Evolutionary conservation across 1,140 invertebrate species (phyloP).

Genomic region (Sinella curviseta): DNA sequence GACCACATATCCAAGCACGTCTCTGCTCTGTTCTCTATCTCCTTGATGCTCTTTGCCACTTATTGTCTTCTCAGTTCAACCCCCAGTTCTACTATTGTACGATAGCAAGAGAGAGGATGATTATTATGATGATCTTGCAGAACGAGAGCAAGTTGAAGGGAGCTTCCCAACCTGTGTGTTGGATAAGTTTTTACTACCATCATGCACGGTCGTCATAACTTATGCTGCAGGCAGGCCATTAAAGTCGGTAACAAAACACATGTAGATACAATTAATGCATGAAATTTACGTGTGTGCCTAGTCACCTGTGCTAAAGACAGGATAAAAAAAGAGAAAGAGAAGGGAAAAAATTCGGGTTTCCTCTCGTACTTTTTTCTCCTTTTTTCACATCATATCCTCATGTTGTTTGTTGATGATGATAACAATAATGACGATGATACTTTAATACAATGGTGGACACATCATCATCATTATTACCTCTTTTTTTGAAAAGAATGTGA

Average conservation of each 20-base stretch:
- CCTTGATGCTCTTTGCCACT: not conserved
- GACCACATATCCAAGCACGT: not conserved
- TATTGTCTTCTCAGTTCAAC: not conserved
- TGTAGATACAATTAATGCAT: constrained; percentile 6
- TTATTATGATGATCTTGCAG: constrained; percentile 8
- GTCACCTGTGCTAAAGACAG: not conserved
- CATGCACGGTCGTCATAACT: not conserved
- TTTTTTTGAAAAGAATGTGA: not conserved
- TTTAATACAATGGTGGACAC: constrained; percentile 9
- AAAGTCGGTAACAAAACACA: not conserved
- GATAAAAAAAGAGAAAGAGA: not conserved
- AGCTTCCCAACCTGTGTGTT: too few species aligned
- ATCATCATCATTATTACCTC: not conserved
- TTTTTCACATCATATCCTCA: constrained; percentile 1
- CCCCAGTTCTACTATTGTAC: too few species aligned
- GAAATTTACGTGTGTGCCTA: constrained; percentile 9
- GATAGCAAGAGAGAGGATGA: not conserved
- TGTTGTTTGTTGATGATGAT: not conserved
- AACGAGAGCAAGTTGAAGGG: not conserved
- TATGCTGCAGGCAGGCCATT: not conserved
- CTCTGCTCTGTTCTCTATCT: not conserved
- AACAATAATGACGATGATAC: not conserved
- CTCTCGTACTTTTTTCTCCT: not conserved
- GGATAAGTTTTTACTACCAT: not conserved
- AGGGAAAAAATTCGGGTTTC: constrained; percentile 16